phyloP scores from a whole-genome alignment of 2,797 vertebrate species.

The Myiothlypis chrysogaster region DNA sequence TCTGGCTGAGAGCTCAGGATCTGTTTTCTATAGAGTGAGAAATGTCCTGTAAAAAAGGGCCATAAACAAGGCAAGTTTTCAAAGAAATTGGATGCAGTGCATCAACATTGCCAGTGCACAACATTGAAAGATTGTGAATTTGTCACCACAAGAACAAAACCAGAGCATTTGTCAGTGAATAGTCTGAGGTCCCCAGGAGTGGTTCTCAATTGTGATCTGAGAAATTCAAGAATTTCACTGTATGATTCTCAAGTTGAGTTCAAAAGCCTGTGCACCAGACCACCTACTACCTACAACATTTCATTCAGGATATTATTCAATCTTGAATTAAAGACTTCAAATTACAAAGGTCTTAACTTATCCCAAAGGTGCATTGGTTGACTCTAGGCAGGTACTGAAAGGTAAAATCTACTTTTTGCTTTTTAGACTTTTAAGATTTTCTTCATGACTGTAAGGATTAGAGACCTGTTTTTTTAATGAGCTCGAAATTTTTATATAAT shows the following conservation, averaged over 20 bases:
- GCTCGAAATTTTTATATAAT: background rate
- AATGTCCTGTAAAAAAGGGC: background rate
- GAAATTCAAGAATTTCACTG: background rate
- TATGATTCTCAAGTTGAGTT: background rate
- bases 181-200: background rate
- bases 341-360: background rate
- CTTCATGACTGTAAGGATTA: background rate
- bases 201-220: background rate
- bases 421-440: background rate
- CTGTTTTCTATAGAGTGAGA: background rate
- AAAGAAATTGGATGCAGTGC: background rate
- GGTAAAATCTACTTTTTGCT: background rate
- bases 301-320: background rate
- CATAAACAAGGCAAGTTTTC: background rate
- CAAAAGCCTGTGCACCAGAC: background rate
- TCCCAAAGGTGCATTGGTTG: background rate
- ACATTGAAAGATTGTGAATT: background rate
- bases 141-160: background rate
- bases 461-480: background rate
- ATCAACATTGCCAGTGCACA: background rate
- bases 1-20: background rate
- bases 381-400: background rate
- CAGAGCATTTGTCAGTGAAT: background rate
- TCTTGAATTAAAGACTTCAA: background rate
- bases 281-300: background rate